Evolutionary conservation across 2,797 vertebrate species (phyloP).

Genomic region (Lutjanus campechanus): DNA sequence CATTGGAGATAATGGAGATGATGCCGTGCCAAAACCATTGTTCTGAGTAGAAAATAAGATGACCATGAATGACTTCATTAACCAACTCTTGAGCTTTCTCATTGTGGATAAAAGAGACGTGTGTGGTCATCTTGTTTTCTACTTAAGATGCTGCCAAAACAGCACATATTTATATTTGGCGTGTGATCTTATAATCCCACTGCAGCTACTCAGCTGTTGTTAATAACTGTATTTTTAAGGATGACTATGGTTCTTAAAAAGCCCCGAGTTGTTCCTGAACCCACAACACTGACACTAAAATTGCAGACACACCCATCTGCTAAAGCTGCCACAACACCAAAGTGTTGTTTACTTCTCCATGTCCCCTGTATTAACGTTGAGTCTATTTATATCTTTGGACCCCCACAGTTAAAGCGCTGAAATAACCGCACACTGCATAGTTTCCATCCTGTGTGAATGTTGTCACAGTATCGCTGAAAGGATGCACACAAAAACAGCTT

Average conservation of each 20-base stretch:
- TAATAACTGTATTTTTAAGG: neutral
- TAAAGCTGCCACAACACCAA: neutral
- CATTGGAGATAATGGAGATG: neutral
- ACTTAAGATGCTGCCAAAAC: neutral
- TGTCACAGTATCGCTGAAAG: slow-evolving; percentile 17
- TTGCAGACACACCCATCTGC: slow-evolving; percentile 9
- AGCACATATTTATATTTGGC: neutral
- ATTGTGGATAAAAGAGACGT: neutral
- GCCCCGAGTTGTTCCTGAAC: neutral
- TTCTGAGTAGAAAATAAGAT: slow-evolving; percentile 1
- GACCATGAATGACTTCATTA: neutral
- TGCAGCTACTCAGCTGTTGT: neutral
- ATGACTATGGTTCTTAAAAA: slow-evolving; percentile 11
- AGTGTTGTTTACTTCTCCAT: slow-evolving; percentile 39
- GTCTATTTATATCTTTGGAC: slow-evolving; percentile 47
- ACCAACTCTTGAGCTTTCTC: neutral
- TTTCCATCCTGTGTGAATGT: slow-evolving; percentile 42
- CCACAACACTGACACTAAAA: slow-evolving; percentile 10
- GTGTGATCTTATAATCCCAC: neutral
- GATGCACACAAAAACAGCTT: slow-evolving; percentile 5
- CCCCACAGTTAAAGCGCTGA: neutral
- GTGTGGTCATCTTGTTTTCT: slow-evolving; percentile 17
- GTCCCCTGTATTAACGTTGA: slow-evolving; percentile 15
- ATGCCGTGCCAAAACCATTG: neutral
- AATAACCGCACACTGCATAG: slow-evolving; percentile 37